Conservation (phyloP, 2,888 invertebrate genomes). For the Chironomus tentans region DNA sequence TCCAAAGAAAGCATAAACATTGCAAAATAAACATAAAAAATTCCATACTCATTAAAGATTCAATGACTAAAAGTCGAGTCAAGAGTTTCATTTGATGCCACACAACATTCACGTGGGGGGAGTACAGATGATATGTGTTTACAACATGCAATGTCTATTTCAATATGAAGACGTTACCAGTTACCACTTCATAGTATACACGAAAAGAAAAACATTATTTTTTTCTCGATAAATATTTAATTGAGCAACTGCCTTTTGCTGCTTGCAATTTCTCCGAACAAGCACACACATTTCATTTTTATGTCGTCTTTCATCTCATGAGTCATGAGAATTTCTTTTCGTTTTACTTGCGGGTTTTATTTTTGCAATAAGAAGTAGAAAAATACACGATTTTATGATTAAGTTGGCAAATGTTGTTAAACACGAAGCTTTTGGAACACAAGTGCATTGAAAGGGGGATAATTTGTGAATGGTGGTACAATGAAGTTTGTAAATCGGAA, state of each 20-base stretch:
- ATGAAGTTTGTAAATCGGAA: background rate
- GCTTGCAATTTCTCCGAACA: background rate
- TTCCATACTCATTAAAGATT: conserved; percentile 18
- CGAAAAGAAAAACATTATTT: background rate
- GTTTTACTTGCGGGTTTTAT: too few relatives aligned
- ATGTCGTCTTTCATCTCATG: background rate
- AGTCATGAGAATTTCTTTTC: background rate
- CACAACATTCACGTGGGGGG: background rate
- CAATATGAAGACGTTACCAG: background rate
- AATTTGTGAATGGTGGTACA: too few relatives aligned
- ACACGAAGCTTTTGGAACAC: too few relatives aligned
- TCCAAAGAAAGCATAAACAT: background rate
- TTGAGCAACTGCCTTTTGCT: conserved; percentile 18
- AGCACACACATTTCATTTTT: background rate
- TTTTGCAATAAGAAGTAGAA: background rate
- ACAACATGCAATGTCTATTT: conserved; percentile 14
- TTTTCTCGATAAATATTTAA: conserved; percentile 24
- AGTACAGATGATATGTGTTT: conserved; percentile 19
- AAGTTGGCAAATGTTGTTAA: conserved; percentile 5
- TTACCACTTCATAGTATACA: background rate
- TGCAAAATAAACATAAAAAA: background rate
- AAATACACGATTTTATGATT: conserved; percentile 15
- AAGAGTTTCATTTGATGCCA: too few relatives aligned
- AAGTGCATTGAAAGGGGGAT: too few relatives aligned
- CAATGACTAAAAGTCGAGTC: background rate